Evolutionary conservation across 2,113 vertebrate species (phyloP), one percentile per base, ranked within the genome.

Genomic region (Colistium nudipinnis): DNA sequence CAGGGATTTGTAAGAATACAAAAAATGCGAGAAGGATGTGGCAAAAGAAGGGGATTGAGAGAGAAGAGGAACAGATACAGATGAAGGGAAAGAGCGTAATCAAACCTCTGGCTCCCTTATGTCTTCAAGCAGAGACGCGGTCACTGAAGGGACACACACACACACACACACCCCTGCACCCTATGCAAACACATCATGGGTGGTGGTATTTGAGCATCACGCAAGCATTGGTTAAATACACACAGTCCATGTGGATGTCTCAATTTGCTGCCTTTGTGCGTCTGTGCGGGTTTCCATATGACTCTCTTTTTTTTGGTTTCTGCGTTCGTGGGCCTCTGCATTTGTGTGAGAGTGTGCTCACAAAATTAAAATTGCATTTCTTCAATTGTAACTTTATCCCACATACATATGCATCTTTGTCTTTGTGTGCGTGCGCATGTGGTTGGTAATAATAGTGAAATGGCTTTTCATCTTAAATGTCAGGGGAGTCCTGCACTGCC

Each of bases 101-200:
- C 82, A 90, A 89, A 92, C 83, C 44, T 70, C 78, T 64, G 80
- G 75, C 78, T 78, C 82, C 81, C 86, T 73, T 47, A 35, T 64
- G 75, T 86, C 81, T 74, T 85, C 57, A 54, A 81, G 78, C 70
- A 55, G 70, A 57, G 76, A 72, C 63, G 70, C 79, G 86, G 85
- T 90, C 87, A 82, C 82, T 61, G 62, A 70, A 80, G 81, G 76
- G 73, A 78, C 79, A 78, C 54, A n/a, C 60, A 48, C 64, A 64
- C 49, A 70, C 43, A 76, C 70, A 61, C 62, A 69, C 52, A 38
- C 69, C 45, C 76, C 57, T 4, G 38, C 45, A 78, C 41, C 68
- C 60, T 54, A 61, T 80, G 61, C 75, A 78, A 77, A 85, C 73
- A 76, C 83, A 69, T 74, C 54, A 48, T 43, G 71, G 55, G 35